Evolutionary conservation across 2,113 vertebrate genomes (phyloP).

Genomic region (Notothenia coriiceps): DNA sequence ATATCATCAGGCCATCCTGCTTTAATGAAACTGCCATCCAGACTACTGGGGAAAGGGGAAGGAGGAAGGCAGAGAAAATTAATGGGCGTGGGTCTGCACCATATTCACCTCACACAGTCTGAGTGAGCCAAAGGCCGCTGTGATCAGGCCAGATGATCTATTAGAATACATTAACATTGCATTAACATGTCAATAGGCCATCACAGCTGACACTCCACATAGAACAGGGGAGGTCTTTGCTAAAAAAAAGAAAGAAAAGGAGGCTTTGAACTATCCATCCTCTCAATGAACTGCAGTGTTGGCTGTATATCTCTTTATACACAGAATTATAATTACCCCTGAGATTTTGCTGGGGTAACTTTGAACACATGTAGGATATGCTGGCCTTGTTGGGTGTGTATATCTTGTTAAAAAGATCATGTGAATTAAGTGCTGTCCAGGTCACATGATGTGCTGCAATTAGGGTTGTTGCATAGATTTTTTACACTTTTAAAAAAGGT

Average conservation of each 20-base stretch:
- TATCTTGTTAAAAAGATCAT: constrained; percentile 22
- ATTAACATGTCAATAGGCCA: constrained; percentile 83
- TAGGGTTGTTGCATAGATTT: not conserved
- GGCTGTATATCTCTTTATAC: constrained; percentile 15
- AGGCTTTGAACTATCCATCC: constrained; percentile 69
- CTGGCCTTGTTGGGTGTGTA: not conserved
- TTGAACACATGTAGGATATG: constrained; percentile 12
- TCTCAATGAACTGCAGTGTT: constrained; percentile 50
- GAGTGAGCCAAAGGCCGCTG: constrained; percentile 51
- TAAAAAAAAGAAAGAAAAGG: constrained; percentile 39
- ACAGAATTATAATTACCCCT: constrained; percentile 43
- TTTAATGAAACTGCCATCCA: constrained; percentile 25
- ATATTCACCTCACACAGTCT: constrained; percentile 55
- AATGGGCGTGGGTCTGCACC: constrained; percentile 67
- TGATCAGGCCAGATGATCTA: constrained; percentile 76
- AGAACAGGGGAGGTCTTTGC: constrained; percentile 45
- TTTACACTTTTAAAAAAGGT: too few species aligned
- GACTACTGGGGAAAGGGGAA: constrained; percentile 6
- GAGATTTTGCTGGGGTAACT: constrained; percentile 30
- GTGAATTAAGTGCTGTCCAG: constrained; percentile 7
- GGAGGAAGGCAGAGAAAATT: constrained; percentile 9
- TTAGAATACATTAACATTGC: constrained; percentile 80
- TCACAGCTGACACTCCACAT: constrained; percentile 75
- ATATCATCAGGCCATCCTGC: constrained; percentile 6
- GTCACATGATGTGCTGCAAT: not conserved